Base-by-base conservation (phyloP, 2,888 invertebrate species). In the Cheilosia vulpina region DNA sequence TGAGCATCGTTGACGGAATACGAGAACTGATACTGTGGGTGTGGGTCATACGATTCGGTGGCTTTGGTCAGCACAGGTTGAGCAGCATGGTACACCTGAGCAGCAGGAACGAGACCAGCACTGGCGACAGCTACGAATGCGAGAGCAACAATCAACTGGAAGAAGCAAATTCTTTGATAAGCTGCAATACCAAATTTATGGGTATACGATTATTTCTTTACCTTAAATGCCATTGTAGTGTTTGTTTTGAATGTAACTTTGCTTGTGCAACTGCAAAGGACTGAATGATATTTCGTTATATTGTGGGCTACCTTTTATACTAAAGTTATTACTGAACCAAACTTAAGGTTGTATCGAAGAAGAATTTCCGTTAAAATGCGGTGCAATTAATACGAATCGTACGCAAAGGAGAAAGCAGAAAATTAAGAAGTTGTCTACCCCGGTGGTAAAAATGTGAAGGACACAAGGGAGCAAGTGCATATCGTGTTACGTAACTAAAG, bases 1-100 rank as follows among this genome's bases (percentile, higher is more conserved):
- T 89, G 89, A 38, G 90, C 90, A 87, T 92, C 92, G 84, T 90
- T 89, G 15, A 92, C 91, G 38, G 89, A 88, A 81, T 92, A 92
- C 15, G 89, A 89, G 88, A 90, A 92, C 53, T 91, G 90, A 50
- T 88, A 88, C 21, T 87, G 77, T 66, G 87, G 85, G 11, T 87
- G 87, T n/a, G 78, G 80, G 21, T 87, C 85, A 21, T 83, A 72
- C 34, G 68, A 13, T 6, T 88, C 87, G 27, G 38, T 55, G 4
- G 68, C 71, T 9, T 75, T 84, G n/a, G 63, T 34, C 52, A 84
- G 17, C 17, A 84, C 79, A 0, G 75, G 83, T 71, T 83, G 78
- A 21, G 69, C 50, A 9, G 87, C 82, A 65, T 88, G 88, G 31
- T 88, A 88, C 4, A 85, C 85, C 17, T 88, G 87, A 0, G 82